phyloP scores from a whole-genome alignment of 2,888 invertebrate genomes.

The Rotaria socialis region DNA sequence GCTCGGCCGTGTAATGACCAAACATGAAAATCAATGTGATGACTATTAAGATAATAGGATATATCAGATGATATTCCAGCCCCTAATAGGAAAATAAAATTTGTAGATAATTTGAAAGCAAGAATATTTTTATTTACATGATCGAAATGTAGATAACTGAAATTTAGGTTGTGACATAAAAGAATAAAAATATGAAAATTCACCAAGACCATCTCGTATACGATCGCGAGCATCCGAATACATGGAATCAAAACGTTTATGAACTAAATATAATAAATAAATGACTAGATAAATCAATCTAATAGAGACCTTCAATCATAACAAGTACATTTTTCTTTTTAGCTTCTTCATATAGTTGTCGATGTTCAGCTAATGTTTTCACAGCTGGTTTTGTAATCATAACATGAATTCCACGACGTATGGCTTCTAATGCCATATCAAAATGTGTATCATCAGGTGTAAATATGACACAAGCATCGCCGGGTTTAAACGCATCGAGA shows the following conservation, averaged over 20 bases:
- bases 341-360: constrained; percentile 12
- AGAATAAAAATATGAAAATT: constrained; percentile 33
- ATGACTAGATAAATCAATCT: not conserved
- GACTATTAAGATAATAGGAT: constrained; percentile 24
- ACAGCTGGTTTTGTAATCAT: constrained; percentile 31
- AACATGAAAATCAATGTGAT: constrained; percentile 35
- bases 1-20: constrained; percentile 5
- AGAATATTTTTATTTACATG: not conserved
- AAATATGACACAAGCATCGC: constrained; percentile 25
- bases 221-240: constrained; percentile 35
- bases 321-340: constrained; percentile 19
- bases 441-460: constrained; percentile 38
- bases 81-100: not conserved
- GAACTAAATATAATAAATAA: not conserved
- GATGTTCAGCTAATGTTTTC: constrained; percentile 30
- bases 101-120: not conserved
- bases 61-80: constrained; percentile 36
- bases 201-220: constrained; percentile 28
- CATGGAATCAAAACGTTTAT: constrained; percentile 36
- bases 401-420: constrained; percentile 14
- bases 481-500: not conserved
- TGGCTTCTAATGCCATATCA: constrained; percentile 22
- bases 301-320: not conserved
- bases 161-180: constrained; percentile 25
- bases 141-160: constrained; percentile 21